phyloP scores from a whole-genome alignment of 92 coral and sea anemone genomes.

The Blastomussa wellsi region DNA sequence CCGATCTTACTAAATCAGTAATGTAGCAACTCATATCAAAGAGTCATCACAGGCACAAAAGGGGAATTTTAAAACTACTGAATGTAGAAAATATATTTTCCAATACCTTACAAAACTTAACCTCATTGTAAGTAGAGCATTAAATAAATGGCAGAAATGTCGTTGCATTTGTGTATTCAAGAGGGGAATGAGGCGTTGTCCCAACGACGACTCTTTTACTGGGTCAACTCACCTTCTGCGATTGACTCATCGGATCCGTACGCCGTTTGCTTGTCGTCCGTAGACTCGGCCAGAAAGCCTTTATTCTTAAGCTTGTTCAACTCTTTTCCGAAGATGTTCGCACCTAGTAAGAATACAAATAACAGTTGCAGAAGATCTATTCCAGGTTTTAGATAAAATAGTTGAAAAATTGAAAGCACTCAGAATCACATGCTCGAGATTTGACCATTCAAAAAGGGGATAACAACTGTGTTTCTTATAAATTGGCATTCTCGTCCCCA shows the following conservation, averaged over 20 bases:
- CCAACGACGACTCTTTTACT: background rate
- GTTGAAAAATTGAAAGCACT: background rate
- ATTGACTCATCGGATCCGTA: constrained; percentile 28
- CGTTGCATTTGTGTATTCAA: background rate
- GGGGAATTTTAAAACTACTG: background rate
- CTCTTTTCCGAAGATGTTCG: constrained; percentile 28
- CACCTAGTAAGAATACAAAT: background rate
- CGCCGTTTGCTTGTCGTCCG: constrained; percentile 26
- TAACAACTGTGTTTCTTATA: background rate
- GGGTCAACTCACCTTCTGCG: constrained; percentile 33
- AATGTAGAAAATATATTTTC: no score
- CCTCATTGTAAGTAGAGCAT: no score
- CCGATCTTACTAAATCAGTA: no score
- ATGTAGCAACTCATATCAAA: no score
- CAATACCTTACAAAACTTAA: no score
- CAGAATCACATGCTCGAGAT: background rate
- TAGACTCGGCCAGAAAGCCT: constrained; percentile 28
- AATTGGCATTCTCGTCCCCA: no score
- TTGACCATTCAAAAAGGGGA: background rate
- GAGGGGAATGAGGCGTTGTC: background rate
- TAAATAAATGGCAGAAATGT: background rate
- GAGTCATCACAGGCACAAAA: no score
- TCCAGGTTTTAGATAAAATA: background rate
- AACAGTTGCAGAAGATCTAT: background rate
- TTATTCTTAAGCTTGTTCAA: constrained; percentile 40